Percentiles rank a stretch among this genome's conserved stretches.
Conservation (phyloP, 2,888 invertebrate genomes). For the Noctua janthina region DNA sequence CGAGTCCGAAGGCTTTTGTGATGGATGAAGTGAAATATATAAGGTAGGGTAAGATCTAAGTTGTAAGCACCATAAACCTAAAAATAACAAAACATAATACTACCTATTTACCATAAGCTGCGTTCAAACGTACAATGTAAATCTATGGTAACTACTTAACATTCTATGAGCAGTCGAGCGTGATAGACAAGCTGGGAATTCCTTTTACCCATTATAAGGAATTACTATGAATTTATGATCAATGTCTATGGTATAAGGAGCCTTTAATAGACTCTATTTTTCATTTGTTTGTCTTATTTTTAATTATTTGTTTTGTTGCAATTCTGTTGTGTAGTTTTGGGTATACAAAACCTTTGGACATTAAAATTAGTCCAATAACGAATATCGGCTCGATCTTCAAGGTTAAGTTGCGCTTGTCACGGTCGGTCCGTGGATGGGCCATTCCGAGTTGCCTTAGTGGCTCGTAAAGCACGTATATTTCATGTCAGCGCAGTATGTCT, state of each 20-base stretch:
- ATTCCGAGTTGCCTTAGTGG: no score
- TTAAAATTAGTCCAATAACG: no score
- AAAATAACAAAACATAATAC: conserved; percentile 16
- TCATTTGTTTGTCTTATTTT: conserved; percentile 1
- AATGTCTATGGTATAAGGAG: conserved; percentile 21
- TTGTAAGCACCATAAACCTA: no score
- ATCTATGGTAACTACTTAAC: conserved; percentile 35
- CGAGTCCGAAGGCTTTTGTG: no score
- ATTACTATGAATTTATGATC: conserved; percentile 51
- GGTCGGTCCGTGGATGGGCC: not conserved
- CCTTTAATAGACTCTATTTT: conserved; percentile 29
- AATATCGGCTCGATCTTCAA: not conserved
- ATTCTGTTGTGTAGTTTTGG: not conserved
- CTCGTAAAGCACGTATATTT: no score
- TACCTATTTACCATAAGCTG: conserved; percentile 35
- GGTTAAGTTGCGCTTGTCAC: not conserved
- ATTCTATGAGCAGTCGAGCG: conserved; percentile 37
- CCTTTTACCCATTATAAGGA: conserved; percentile 43
- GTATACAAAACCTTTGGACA: no score
- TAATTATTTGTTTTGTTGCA: not conserved
- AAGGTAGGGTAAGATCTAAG: no score
- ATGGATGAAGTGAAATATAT: no score
- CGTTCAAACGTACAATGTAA: conserved; percentile 18
- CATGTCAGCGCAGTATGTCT: no score
- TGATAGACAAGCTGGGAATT: conserved; percentile 39